A percentile compares a stretch with the other conserved stretches of the same genome.
Evolutionary conservation across 2,888 invertebrate species (phyloP).

Genomic region (Hydriomena furcata): DNA sequence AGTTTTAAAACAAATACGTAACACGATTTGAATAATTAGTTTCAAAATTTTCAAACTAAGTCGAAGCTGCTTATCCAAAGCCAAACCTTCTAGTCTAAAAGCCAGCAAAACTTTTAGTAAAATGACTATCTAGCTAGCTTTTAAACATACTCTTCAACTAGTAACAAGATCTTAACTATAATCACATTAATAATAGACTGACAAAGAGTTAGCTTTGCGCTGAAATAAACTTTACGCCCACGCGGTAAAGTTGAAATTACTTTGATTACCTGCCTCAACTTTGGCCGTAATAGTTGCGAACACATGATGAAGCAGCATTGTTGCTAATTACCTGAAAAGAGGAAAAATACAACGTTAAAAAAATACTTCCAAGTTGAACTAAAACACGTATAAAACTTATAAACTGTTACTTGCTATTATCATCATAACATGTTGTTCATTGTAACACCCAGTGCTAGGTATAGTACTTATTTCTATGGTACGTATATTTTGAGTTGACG

Average conservation of each 20-base stretch:
- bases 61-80: neutral
- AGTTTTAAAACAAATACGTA: too few species aligned
- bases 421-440: too few species aligned
- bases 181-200: conserved; percentile 7
- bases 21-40: neutral
- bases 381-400: too few species aligned
- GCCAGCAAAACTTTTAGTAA: neutral
- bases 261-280: conserved; percentile 20
- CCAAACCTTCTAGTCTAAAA: neutral
- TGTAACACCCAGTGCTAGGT: too few species aligned
- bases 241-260: conserved; percentile 21
- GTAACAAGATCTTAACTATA: conserved; percentile 5
- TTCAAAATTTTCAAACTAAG: neutral
- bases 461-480: too few species aligned
- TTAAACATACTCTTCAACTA: conserved; percentile 1
- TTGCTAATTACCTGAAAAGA: conserved; percentile 23
- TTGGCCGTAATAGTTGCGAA: conserved; percentile 7
- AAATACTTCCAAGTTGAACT: neutral
- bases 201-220: neutral
- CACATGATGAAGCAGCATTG: conserved; percentile 2
- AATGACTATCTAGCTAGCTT: conserved; percentile 9
- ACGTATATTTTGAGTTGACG: too few species aligned
- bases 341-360: conserved; percentile 10
- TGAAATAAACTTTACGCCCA: conserved; percentile 6
- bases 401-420: too few species aligned